Evolutionary conservation across 2,888 invertebrate species (phyloP), one percentile per base, ranked within the genome.

Genomic region (Drosophila setosimentum): DNA sequence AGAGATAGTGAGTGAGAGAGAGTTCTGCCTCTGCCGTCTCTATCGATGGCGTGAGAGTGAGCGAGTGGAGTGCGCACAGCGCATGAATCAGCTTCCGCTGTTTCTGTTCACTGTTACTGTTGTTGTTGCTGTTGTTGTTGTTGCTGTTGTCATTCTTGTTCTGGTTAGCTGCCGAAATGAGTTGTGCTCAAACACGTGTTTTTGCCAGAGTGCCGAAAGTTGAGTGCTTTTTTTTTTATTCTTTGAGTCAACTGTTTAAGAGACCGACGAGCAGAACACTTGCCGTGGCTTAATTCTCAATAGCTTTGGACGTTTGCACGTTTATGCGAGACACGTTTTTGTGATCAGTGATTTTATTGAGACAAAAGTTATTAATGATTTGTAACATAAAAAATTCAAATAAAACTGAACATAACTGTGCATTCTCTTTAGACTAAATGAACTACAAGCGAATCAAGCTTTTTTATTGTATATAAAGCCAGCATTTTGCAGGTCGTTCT

Each of bases 11-110:
- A 62, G 30, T 48, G 63, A 67, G 77, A 67, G 77, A 80, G 80
- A 57, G 60, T 68, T 33, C 55, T 58, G 61, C 35, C 29, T 40
- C 57, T 30, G 61, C 51, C 27, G 42, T 42, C 51, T 45, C n/a
- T 32, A 30, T 40, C 29, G 62, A 37, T 13, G 27, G 37, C 53
- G 68, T 50, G 70, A 59, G 81, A 78, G 73, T 54, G 45, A 73
- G 63, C 57, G 79, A 73, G 63, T 73, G 69, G 42, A 78, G 57
- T 62, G 70, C 63, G 50, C 68, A 73, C 65, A 78, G 84, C 83
- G 83, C 83, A 84, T 89, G 84, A 84, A 89, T 84, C 89, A 89
- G 84, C 79, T 89, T 89, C 76, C 78, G 89, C 76, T 84, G 87
- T 78, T 77, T 48, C 69, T 74, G 76, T 69, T 65, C 58, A 58